phyloP scores from a whole-genome alignment of 2,888 invertebrate genomes.

The Seladonia tumulorum region DNA sequence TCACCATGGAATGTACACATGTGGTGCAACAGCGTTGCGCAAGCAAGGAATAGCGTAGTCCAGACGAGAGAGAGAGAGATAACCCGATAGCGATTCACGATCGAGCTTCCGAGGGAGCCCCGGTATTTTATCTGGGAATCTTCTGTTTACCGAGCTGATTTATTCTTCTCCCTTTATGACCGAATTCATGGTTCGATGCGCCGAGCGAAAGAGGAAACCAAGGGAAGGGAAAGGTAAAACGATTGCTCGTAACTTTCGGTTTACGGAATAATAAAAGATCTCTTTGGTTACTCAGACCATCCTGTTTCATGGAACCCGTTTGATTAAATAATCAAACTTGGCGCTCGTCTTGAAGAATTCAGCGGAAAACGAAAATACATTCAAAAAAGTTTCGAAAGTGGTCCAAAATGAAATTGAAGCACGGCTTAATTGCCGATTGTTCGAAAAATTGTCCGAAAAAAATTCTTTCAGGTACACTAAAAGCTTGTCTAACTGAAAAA shows the following conservation, averaged over 20 bases:
- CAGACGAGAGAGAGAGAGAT: not conserved
- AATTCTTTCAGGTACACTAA: too few species aligned
- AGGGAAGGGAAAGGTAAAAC: not conserved
- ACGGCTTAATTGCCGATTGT: too few species aligned
- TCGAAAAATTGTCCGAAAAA: too few species aligned
- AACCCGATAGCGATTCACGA: constrained; percentile 13
- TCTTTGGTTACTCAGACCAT: not conserved
- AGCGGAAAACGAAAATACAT: not conserved
- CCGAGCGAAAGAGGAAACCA: not conserved
- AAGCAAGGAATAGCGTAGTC: constrained; percentile 11
- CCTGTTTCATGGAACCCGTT: not conserved
- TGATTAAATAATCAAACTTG: not conserved
- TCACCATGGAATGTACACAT: not conserved
- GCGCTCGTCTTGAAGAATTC: not conserved
- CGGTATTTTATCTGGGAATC: constrained; percentile 37
- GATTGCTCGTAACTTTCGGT: not conserved
- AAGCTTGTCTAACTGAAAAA: not conserved
- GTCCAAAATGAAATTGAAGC: too few species aligned
- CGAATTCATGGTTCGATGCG: constrained; percentile 24
- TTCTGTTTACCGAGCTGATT: constrained; percentile 27
- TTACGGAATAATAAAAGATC: not conserved
- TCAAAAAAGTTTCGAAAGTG: too few species aligned
- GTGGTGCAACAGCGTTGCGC: constrained; percentile 14
- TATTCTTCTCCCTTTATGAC: constrained; percentile 14
- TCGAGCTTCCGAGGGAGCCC: constrained; percentile 11